Base-by-base conservation (phyloP, 1,140 invertebrate genomes). In the Bombus pyrosoma region DNA sequence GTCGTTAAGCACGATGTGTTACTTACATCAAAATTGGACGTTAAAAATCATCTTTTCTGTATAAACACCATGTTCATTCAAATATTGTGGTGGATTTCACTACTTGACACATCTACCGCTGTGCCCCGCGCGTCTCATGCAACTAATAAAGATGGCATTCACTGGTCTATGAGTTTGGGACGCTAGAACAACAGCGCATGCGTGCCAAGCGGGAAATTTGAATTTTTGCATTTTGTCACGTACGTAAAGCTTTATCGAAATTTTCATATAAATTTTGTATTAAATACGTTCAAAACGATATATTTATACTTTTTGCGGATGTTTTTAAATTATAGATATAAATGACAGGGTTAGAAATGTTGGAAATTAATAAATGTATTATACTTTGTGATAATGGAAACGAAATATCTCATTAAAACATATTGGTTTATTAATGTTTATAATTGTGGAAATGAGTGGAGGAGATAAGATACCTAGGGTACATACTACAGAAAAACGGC, bases 171-270 rank as follows among this genome's bases (percentile, higher is more conserved):
- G 13, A 62, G 47, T 28, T n/a, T 28, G 25, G 28, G 75, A 85
- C 68, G 78, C 79, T n/a, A 4, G 22, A 2, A 3, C 6, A 32
- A 68, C 2, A 12, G 12, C 37, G 59, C 12, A 39, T 64, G 73
- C 71, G 77, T 4, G 3, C 0, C 0, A 18, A n/a, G 81, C 59
- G 88, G 64, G 12, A 77, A 74, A 86, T 87, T 87, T 47, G 4
- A 90, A 68, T 77, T 64, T 59, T 47, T 66, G 15, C 68, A 43
- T 87, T 87, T 90, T 83, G 89, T 90, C 89, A 90, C 89, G 89
- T 90, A 90, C 88, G 57, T 72, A 25, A 57, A 43, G 18, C 64
- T 75, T 34, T 8, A 2, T 57, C 8, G 2, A 71, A n/a, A 41
- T 85, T 74, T 25, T 53, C 13, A 53, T 8, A 39, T 1, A 81